Evolutionary conservation across 1,140 invertebrate genomes (phyloP).

Genomic region (Ridgeia piscesae): DNA sequence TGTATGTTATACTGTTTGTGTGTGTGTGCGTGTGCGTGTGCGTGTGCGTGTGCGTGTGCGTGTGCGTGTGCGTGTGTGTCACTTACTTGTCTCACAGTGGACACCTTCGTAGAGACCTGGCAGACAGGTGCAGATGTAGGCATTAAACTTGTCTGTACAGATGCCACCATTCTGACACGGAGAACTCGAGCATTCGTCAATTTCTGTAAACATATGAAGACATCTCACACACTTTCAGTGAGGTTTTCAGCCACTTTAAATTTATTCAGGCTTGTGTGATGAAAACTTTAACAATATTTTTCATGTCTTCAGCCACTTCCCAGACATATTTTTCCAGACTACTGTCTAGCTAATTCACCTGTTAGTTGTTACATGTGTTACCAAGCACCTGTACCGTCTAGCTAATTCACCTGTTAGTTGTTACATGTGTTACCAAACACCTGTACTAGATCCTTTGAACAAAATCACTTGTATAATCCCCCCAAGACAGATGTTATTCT

Average conservation of each 20-base stretch:
- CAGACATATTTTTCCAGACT: neutral
- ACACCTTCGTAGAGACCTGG: conserved; percentile 30
- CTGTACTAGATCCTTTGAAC: no score
- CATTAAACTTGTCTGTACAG: conserved; percentile 71
- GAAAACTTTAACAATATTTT: neutral
- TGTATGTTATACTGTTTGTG: no score
- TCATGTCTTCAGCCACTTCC: neutral
- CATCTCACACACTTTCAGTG: neutral
- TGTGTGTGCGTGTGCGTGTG: no score
- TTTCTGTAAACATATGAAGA: conserved; percentile 59
- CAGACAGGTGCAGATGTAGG: conserved; percentile 54
- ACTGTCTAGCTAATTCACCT: neutral
- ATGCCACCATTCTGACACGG: conserved; percentile 90
- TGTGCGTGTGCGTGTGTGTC: neutral
- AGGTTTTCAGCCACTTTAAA: no score
- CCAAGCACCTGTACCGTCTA: neutral
- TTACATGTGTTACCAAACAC: neutral
- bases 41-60: no score
- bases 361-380: neutral
- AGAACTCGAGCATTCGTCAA: conserved; percentile 90
- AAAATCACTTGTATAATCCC: no score
- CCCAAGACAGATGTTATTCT: no score
- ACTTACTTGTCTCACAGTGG: neutral
- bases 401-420: neutral
- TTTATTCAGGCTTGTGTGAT: no score